These are phyloP conservation scores for Boulengerochromis microlepis DNA, from an alignment of 2,113 vertebrate genomes.

Conservation along the genomic window DNA sequence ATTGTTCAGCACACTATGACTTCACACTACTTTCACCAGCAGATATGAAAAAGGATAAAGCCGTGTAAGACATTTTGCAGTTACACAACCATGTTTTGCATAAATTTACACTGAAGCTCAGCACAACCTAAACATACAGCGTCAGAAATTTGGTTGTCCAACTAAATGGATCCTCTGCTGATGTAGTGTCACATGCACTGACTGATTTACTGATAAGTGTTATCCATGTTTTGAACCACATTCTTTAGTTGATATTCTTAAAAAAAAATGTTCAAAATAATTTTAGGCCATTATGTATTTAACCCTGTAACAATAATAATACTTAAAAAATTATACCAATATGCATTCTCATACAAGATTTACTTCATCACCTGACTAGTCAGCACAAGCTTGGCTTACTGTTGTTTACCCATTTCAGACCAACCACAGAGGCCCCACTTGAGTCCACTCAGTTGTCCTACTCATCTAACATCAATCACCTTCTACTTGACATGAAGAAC, in stretches of 20 bases:
- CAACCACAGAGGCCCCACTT: neutral
- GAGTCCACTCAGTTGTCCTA: neutral
- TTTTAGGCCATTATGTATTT: neutral
- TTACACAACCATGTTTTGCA: neutral
- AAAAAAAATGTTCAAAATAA: neutral
- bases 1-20: neutral
- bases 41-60: neutral
- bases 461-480: conserved; percentile 10
- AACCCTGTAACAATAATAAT: neutral
- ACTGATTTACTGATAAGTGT: neutral
- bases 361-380: neutral
- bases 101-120: neutral
- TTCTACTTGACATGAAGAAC: neutral
- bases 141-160: neutral
- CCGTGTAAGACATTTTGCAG: neutral
- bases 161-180: neutral
- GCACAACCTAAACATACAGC: neutral
- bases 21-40: neutral
- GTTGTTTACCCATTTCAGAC: neutral
- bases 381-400: neutral
- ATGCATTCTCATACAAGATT: neutral
- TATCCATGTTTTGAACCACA: neutral
- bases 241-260: neutral
- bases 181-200: neutral
- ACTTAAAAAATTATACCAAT: neutral